phyloP scores from a whole-genome alignment of 2,113 vertebrate genomes.

The Anoplopoma fimbria region DNA sequence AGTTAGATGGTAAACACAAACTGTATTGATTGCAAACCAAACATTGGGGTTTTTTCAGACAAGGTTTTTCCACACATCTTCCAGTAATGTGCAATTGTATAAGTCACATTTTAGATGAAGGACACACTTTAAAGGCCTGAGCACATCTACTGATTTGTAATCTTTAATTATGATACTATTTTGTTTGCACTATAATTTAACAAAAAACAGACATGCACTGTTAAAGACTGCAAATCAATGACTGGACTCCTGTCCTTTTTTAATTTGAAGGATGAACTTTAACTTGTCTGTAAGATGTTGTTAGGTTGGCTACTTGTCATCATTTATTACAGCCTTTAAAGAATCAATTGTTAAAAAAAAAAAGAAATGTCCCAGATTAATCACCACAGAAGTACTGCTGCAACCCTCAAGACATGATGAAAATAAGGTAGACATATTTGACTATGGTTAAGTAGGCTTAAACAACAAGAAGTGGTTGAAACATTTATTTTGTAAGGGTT shows the following conservation, averaged over 20 bases:
- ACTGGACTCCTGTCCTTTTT: not conserved
- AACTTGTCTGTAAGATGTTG: not conserved
- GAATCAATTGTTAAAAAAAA: not conserved
- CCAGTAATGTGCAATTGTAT: not conserved
- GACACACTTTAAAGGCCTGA: not conserved
- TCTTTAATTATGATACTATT: not conserved
- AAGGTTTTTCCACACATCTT: not conserved
- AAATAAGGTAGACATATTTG: not conserved
- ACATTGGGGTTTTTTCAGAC: not conserved
- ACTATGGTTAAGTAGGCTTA: not conserved
- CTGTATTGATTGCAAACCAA: not conserved
- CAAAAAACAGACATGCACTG: not conserved
- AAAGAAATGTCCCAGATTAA: not conserved
- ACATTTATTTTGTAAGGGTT: slow-evolving; percentile 37
- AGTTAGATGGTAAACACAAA: not conserved
- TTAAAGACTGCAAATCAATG: not conserved
- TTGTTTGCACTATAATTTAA: not conserved
- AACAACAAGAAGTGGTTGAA: too few relatives aligned
- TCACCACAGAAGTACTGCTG: not conserved
- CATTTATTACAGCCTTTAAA: not conserved
- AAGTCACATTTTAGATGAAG: not conserved
- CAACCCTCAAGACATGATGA: not conserved
- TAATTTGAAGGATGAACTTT: not conserved
- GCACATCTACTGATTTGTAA: not conserved
- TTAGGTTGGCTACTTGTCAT: not conserved